These are phyloP conservation scores for Noturus placidus DNA, from an alignment of 2,113 vertebrate genomes.

Conservation along the genomic window DNA sequence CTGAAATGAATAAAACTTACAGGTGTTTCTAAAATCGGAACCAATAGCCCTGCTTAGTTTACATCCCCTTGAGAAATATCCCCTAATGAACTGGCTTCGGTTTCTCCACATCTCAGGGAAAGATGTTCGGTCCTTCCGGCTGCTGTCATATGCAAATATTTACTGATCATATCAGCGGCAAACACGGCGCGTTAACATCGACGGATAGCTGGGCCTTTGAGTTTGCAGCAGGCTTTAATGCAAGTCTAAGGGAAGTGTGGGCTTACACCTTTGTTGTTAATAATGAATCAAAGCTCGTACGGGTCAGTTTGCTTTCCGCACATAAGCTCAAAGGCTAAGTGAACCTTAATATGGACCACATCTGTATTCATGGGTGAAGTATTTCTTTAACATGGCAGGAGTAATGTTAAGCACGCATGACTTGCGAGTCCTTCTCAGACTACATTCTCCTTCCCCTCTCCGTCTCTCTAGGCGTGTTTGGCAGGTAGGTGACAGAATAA, in stretches of 20 bases:
- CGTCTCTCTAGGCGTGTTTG: background rate
- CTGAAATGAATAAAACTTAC: constrained; percentile 68
- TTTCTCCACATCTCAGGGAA: constrained; percentile 63
- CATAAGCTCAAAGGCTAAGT: background rate
- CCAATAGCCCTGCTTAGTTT: constrained; percentile 65
- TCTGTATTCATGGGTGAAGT: constrained; percentile 8
- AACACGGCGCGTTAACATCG: background rate
- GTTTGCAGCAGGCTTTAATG: background rate
- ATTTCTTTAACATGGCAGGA: constrained; percentile 13
- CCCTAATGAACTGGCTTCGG: constrained; percentile 68
- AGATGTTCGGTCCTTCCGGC: constrained; percentile 60
- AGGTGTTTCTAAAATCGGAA: constrained; percentile 54
- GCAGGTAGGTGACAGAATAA: background rate
- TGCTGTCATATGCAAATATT: constrained; percentile 72
- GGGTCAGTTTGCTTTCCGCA: background rate
- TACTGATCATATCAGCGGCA: constrained; percentile 59
- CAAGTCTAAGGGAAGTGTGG: background rate
- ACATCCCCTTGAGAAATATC: constrained; percentile 63
- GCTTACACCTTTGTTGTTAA: background rate
- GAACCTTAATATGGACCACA: background rate
- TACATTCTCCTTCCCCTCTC: background rate
- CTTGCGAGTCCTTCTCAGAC: constrained; percentile 4
- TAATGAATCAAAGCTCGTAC: background rate
- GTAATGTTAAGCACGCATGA: constrained; percentile 13
- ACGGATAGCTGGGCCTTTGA: background rate